Evolutionary conservation across 2,888 invertebrate species (phyloP), one percentile per base, ranked within the genome.

Genomic region (Rhopalosiphum nymphaeae): DNA sequence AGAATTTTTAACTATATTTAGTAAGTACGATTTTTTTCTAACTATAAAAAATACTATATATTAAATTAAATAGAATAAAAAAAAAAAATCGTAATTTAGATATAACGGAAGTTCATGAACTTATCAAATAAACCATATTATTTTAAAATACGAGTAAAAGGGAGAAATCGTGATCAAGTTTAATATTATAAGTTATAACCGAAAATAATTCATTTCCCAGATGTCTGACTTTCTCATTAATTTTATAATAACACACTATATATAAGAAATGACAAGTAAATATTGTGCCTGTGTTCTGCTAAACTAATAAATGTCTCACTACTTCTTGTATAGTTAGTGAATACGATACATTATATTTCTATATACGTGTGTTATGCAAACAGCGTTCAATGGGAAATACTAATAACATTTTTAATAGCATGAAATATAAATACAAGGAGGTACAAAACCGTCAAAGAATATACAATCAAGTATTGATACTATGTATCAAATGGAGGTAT

Each of bases 231-330:
- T 36, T 67, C 67, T 67, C 67, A 67, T 67, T 67, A 67, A 67
- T 67, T 67, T 67, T 67, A 67, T 67, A 67, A 67, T 67, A 67
- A 36, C 67, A 67, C 67, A 36, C 67, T 67, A 36, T 67, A 36
- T 67, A 67, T 67, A 67, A 67, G 67, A 67, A 67, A 67, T 67
- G 67, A 67, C 67, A 67, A 67, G 67, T 67, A 67, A 67, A 67
- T n/a, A 67, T n/a, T 36, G 67, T 16, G 67, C 67, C 67, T 67
- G 67, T 2, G 67, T 67, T 67, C 67, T 67, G 67, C 21, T 67
- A 36, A 67, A 67, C 67, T 67, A 67, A 67, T 67, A 67, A 67
- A 67, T 67, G 67, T 67, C 67, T 67, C 67, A 36, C n/a, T 67
- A 67, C 67, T 67, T 67, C 67, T 67, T 16, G 16, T 67, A 2